Base-by-base conservation (phyloP, 2,113 vertebrate genomes). In the Mixornis gularis region DNA sequence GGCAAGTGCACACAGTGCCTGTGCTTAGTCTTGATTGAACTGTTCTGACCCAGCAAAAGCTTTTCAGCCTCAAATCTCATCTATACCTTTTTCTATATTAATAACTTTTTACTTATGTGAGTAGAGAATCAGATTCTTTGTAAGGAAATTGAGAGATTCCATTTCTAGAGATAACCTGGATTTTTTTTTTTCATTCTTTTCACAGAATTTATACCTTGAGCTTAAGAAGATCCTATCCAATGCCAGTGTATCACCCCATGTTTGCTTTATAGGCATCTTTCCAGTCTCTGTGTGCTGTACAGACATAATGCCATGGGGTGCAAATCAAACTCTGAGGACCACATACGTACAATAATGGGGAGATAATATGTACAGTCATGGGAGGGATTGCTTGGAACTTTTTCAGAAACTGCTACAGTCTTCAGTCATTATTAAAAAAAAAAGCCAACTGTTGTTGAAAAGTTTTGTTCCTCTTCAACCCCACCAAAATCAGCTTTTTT, bases 401-500 rank as follows among this genome's bases (percentile, higher is more conserved):
- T 30, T 90, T 6, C 25, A 80, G 34, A 63, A 92, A 46, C 3
- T 52, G 9, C 11, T 51, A 5, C 30, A 41, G 5, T 17, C 13
- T 79, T 76, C 25, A 34, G 3, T 32, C 77, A 5, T 36, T 60
- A 29, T 55, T 63, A 26, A 17, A 1, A 7, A 1, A 7, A n/a
- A 66, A 51, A 22, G 6, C 4, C 14, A 4, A 7, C 12, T 70
- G 12, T 29, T 29, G 17, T 27, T 74, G 32, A 53, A n/a, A 22
- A 29, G 12, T 30, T 68, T 64, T 66, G 44, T 34, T 49, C 17
- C 13, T 80, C n/a, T 58, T 72, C 32, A 56, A n/a, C 5, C 12
- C 7, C 52, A 29, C 6, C 1, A 12, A 43, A 14, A 40, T 11
- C 1, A 7, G 2, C 3, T 34, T 44, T 65, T 74, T 65, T 4